Percentiles rank a stretch among this genome's conserved stretches.
phyloP scores from a whole-genome alignment of 2,797 vertebrate species.

The Esox masquinongy region DNA sequence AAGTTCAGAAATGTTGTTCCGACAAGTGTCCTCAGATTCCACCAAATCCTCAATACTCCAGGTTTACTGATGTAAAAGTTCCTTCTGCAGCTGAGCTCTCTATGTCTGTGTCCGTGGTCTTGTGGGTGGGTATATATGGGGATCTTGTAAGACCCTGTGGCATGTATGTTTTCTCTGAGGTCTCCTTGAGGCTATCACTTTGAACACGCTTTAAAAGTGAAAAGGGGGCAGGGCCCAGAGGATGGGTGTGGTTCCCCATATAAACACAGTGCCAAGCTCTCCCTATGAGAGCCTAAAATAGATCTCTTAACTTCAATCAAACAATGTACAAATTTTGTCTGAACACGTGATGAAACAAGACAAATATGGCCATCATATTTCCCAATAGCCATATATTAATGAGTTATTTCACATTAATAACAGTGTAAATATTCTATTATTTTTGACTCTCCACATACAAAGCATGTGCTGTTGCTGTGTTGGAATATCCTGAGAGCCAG shows the following conservation, averaged over 20 bases:
- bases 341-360: constrained; percentile 39
- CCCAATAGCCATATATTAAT: not conserved
- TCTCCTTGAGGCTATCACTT: constrained; percentile 56
- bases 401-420: not conserved
- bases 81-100: not conserved
- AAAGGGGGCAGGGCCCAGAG: constrained; percentile 63
- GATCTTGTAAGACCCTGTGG: constrained; percentile 37
- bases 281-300: constrained; percentile 71
- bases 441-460: constrained; percentile 20
- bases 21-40: constrained; percentile 15
- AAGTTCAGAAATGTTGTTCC: constrained; percentile 24
- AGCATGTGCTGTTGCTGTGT: constrained; percentile 24
- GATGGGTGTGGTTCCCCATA: constrained; percentile 69
- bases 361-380: constrained; percentile 8
- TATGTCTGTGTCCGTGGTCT: constrained; percentile 21
- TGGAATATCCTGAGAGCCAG: constrained; percentile 17
- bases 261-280: constrained; percentile 58
- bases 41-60: not conserved
- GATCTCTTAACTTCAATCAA: constrained; percentile 26
- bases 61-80: constrained; percentile 23
- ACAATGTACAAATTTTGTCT: constrained; percentile 34
- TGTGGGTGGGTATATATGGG: constrained; percentile 17
- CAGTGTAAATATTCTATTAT: not conserved
- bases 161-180: constrained; percentile 45
- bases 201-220: constrained; percentile 60